Percentiles rank a stretch among this genome's conserved stretches.
Conservation (phyloP, 37 sponge, comb jelly and placozoan species). For the Eunapius fragilis region DNA sequence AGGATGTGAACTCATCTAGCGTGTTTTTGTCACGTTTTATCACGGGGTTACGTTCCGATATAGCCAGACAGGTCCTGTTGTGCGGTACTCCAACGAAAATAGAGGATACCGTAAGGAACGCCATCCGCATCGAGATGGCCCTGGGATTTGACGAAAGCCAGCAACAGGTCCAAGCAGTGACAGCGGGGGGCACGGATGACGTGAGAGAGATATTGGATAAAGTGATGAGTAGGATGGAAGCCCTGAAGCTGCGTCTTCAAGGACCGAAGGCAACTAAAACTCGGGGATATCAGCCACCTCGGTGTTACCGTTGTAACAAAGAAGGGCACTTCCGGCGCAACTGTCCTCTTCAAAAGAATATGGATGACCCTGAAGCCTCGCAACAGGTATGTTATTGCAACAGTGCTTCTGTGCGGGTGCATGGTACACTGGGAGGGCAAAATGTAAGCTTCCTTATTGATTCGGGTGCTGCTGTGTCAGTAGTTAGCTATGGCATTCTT, state of each 20-base stretch:
- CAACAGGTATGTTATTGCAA: too few species aligned
- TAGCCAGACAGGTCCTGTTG: conserved; percentile 16
- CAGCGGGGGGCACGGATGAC: too few species aligned
- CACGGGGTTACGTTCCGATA: conserved; percentile 18
- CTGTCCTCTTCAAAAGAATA: too few species aligned
- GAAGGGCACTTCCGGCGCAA: too few species aligned
- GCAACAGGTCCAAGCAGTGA: neutral
- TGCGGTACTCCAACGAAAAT: neutral
- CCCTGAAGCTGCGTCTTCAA: too few species aligned
- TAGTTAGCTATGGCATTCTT: neutral
- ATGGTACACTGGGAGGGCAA: neutral
- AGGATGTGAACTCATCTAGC: conserved; percentile 2
- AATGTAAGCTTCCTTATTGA: neutral
- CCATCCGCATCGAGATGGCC: conserved; percentile 8
- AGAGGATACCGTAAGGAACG: conserved; percentile 11
- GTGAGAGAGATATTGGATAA: too few species aligned
- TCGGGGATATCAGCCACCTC: too few species aligned
- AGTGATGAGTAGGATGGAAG: too few species aligned
- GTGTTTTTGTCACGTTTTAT: conserved; percentile 31
- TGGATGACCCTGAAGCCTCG: too few species aligned
- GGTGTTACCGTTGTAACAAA: too few species aligned
- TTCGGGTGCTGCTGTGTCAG: conserved; percentile 35
- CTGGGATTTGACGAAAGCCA: neutral
- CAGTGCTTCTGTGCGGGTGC: neutral
- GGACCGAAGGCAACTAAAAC: too few species aligned